Percentiles rank a stretch among this genome's conserved stretches.
Conservation (phyloP, 2,888 invertebrate genomes). For the Stictocephala bisonia region DNA sequence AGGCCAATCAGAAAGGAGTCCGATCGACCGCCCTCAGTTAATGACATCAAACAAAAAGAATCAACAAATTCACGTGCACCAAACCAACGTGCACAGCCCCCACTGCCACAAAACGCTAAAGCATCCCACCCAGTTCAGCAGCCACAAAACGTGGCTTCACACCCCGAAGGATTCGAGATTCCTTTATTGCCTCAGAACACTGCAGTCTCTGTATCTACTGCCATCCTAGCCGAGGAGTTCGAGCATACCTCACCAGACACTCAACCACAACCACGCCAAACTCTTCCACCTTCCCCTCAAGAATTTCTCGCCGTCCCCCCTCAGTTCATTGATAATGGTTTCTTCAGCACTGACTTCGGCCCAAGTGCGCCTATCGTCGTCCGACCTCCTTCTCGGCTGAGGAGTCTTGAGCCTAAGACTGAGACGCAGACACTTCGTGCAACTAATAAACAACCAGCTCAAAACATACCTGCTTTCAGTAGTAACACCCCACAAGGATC, state of each 20-base stretch:
- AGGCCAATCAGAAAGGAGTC: constrained; percentile 18
- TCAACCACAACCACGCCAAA: constrained; percentile 8
- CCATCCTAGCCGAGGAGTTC: constrained; percentile 17
- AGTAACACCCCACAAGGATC: constrained; percentile 7
- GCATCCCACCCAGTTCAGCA: neutral
- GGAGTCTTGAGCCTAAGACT: neutral
- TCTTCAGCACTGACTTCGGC: constrained; percentile 37
- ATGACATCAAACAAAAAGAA: no score
- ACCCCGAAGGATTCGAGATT: constrained; percentile 8
- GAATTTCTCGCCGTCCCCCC: constrained; percentile 12
- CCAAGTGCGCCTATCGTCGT: neutral
- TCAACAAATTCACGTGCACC: no score
- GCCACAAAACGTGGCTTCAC: neutral
- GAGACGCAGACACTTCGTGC: no score
- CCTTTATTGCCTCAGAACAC: neutral
- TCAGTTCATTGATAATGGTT: constrained; percentile 33
- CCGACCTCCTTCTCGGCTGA: neutral
- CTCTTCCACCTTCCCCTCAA: neutral
- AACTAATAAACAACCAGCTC: no score
- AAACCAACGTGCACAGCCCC: neutral
- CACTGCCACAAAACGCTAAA: neutral
- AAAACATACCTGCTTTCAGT: neutral
- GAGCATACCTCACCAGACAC: neutral
- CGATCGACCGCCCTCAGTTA: no score
- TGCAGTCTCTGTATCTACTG: neutral